Percentiles rank a stretch among this genome's conserved stretches.
These are phyloP conservation scores for Mantis religiosa DNA, from an alignment of 2,888 invertebrate species.

Conservation along the genomic window DNA sequence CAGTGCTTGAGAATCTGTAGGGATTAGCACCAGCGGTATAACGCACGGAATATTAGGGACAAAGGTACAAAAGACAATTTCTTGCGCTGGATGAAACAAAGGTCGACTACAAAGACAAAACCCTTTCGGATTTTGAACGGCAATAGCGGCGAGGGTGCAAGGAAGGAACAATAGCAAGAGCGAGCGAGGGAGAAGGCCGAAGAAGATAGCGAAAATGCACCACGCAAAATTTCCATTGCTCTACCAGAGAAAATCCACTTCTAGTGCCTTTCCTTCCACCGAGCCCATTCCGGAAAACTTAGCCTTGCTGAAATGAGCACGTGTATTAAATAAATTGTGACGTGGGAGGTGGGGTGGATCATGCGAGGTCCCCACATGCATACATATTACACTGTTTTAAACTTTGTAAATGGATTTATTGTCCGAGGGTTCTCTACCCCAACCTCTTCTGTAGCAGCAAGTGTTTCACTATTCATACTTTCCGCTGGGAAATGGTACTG, in stretches of 20 bases:
- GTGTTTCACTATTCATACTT: slow-evolving; percentile 21
- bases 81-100: neutral
- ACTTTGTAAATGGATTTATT: slow-evolving; percentile 31
- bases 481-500: neutral
- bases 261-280: neutral
- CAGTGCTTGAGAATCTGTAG: neutral
- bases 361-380: slow-evolving; percentile 24
- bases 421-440: slow-evolving; percentile 18
- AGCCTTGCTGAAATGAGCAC: slow-evolving; percentile 2
- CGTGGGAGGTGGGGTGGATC: slow-evolving; percentile 19
- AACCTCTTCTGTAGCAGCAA: slow-evolving; percentile 10
- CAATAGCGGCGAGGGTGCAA: neutral
- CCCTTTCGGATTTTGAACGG: neutral
- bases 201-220: neutral
- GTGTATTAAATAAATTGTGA: slow-evolving; percentile 25
- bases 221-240: neutral
- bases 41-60: neutral
- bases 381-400: slow-evolving; percentile 31
- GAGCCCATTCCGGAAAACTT: neutral
- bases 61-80: neutral
- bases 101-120: neutral
- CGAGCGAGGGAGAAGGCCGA: neutral
- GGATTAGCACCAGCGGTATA: neutral
- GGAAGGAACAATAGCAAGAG: neutral
- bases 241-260: neutral